These are phyloP conservation scores for Chanos chanos DNA, from an alignment of 2,797 vertebrate species.

Conservation along the genomic window DNA sequence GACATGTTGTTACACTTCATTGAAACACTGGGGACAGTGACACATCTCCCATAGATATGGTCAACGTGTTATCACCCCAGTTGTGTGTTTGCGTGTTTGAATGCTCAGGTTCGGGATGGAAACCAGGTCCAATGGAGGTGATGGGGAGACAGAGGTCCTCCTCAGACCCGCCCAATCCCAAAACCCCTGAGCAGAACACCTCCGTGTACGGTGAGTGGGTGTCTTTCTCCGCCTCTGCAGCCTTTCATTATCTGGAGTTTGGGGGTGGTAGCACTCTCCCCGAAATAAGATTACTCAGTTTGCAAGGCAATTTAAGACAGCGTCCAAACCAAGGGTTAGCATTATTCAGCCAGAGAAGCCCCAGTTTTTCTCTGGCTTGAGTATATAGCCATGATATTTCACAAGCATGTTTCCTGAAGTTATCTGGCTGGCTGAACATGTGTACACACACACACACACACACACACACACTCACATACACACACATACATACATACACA, in stretches of 20 bases:
- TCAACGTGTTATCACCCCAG: not conserved
- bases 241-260: too few species aligned
- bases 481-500: too few species aligned
- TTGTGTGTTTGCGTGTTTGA: constrained; percentile 7
- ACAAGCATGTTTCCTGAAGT: too few species aligned
- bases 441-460: too few species aligned
- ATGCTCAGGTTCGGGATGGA: constrained; percentile 66
- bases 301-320: too few species aligned
- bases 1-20: too few species aligned
- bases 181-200: constrained; percentile 78
- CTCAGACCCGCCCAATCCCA: constrained; percentile 86
- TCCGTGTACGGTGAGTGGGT: constrained; percentile 82
- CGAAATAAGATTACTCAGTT: too few species aligned
- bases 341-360: not conserved
- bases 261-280: too few species aligned
- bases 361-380: not conserved
- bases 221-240: not conserved
- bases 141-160: constrained; percentile 87
- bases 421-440: too few species aligned
- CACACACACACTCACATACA: too few species aligned
- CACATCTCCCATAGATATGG: not conserved
- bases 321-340: too few species aligned
- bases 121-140: constrained; percentile 72
- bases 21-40: not conserved
- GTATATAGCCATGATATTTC: not conserved